phyloP scores from a whole-genome alignment of 2,888 invertebrate genomes.

The Fabriciana adippe region DNA sequence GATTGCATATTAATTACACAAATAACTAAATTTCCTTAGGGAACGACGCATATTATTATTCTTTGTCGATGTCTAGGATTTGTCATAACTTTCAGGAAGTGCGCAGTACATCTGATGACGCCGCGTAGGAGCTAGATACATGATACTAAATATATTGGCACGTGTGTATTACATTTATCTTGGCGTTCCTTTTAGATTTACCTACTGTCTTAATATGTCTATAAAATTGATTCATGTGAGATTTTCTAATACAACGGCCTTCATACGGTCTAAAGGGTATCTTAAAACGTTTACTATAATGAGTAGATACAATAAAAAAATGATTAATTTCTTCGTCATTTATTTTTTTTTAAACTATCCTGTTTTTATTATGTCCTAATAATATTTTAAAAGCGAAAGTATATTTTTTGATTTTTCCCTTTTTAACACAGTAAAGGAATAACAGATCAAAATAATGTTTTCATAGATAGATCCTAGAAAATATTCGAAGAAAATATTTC shows the following conservation, averaged over 20 bases:
- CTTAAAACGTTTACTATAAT: background rate
- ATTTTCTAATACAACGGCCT: background rate
- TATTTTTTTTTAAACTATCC: too few relatives aligned
- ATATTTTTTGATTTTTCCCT: too few relatives aligned
- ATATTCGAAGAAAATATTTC: too few relatives aligned
- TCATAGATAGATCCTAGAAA: too few relatives aligned
- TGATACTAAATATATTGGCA: constrained; percentile 61
- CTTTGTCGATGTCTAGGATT: constrained; percentile 19
- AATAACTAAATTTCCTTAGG: constrained; percentile 54
- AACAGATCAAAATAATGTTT: too few relatives aligned
- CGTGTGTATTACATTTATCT: constrained; percentile 60
- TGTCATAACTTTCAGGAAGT: constrained; percentile 58
- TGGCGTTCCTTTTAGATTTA: constrained; percentile 37
- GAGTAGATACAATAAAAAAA: background rate
- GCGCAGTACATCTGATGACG: constrained; percentile 64
- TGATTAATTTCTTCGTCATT: background rate
- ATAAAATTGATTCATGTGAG: constrained; percentile 6
- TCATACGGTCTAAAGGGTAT: background rate
- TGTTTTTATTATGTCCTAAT: too few relatives aligned
- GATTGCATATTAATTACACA: constrained; percentile 47
- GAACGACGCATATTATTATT: constrained; percentile 38
- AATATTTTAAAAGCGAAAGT: too few relatives aligned
- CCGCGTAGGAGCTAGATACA: constrained; percentile 43
- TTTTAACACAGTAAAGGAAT: too few relatives aligned
- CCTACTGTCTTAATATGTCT: background rate